Evolutionary conservation across 1,140 invertebrate species (phyloP), one percentile per base, ranked within the genome.

Genomic region (Littorina saxatilis): DNA sequence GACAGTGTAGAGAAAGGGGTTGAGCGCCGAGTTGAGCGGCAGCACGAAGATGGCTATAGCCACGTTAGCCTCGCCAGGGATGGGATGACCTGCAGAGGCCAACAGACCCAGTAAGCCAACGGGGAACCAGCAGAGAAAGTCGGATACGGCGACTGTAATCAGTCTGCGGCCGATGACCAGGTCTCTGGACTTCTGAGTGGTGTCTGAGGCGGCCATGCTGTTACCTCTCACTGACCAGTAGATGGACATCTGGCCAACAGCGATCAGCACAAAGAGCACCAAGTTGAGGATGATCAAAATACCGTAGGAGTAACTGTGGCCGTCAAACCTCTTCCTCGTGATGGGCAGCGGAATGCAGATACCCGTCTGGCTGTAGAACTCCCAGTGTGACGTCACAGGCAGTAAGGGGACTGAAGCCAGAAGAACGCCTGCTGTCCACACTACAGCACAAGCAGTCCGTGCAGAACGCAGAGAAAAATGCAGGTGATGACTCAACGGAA

Each of bases 21-120:
- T n/a, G n/a, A n/a, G n/a, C n/a, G n/a, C n/a, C n/a, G n/a, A n/a
- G n/a, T n/a, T n/a, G n/a, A n/a, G n/a, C n/a, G n/a, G n/a, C n/a
- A n/a, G n/a, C n/a, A n/a, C n/a, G n/a, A n/a, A n/a, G n/a, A n/a
- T n/a, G n/a, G n/a, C n/a, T n/a, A n/a, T n/a, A n/a, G n/a, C n/a
- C n/a, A n/a, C n/a, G n/a, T n/a, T n/a, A n/a, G n/a, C n/a, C n/a
- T 72, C 40, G 23, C 68, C 40, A 15, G 50, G 63, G 17, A 68
- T 80, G 0, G 15, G 39, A 3, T 29, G 5, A 1, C 75, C 75
- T 15, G 23, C 47, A 29, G 35, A 11, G 1, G 50, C 50, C 75
- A 77, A 40, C 35, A 77, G 37, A 77, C 79, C 79, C n/a, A 73
- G 11, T 20, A 73, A 2, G 37, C 79, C 55, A 13, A n/a, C n/a